Conservation (phyloP, 2,888 invertebrate genomes). For the Drosophila infuscata region DNA sequence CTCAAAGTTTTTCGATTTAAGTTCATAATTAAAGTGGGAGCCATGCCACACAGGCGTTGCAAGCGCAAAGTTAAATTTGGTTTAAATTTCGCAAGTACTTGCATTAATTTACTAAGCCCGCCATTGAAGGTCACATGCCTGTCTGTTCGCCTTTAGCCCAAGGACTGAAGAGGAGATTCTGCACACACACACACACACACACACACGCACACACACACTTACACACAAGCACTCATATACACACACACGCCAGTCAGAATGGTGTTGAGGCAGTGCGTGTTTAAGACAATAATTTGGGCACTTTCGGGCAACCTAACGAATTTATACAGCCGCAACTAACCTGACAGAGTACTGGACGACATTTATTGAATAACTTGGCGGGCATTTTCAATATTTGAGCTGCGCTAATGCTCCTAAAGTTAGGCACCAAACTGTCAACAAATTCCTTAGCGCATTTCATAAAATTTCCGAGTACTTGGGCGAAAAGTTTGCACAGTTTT, state of each 20-base stretch:
- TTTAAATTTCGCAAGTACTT: conserved; percentile 65
- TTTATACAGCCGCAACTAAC: conserved; percentile 41
- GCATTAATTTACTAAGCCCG: conserved; percentile 61
- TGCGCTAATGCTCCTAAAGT: conserved; percentile 68
- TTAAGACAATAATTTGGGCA: conserved; percentile 71
- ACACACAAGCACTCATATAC: conserved; percentile 1
- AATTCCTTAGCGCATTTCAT: conserved; percentile 54
- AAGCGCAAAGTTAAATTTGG: conserved; percentile 73
- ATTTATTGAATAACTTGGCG: conserved; percentile 78
- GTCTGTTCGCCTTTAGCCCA: conserved; percentile 26
- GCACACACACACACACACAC: not conserved
- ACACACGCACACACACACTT: not conserved
- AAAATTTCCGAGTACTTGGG: conserved; percentile 48
- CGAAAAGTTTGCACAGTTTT: conserved; percentile 60
- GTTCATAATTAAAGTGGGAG: conserved; percentile 77
- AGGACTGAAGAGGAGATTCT: conserved; percentile 21
- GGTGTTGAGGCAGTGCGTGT: conserved; percentile 52
- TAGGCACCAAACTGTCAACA: conserved; percentile 72
- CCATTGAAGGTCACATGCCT: conserved; percentile 63
- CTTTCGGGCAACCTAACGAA: conserved; percentile 47
- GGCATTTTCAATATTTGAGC: conserved; percentile 74
- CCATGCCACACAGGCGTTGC: conserved; percentile 9
- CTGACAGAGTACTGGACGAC: conserved; percentile 55
- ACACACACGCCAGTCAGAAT: not conserved
- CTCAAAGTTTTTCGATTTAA: conserved; percentile 78